Evolutionary conservation across 2,888 invertebrate species (phyloP).

Genomic region (Apamea anceps): DNA sequence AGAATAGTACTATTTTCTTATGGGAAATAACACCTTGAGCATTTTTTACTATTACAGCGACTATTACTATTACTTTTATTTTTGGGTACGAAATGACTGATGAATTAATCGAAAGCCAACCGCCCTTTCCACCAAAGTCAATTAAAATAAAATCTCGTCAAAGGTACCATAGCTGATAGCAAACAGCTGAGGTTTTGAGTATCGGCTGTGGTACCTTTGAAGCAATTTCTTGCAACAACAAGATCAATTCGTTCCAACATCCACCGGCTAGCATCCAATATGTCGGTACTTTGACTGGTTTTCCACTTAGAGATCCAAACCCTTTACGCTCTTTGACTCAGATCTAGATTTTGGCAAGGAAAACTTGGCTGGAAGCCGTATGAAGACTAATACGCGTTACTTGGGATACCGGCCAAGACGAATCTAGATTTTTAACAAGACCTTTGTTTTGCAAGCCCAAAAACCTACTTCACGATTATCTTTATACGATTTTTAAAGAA

Average conservation of each 20-base stretch:
- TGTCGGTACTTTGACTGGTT: constrained; percentile 11
- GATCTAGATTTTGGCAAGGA: constrained; percentile 52
- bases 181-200: neutral
- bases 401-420: constrained; percentile 29
- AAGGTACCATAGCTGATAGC: neutral
- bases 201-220: neutral
- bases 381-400: constrained; percentile 20
- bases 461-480: neutral
- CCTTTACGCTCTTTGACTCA: constrained; percentile 40
- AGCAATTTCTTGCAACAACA: constrained; percentile 11
- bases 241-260: constrained; percentile 20
- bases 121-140: neutral
- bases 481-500: neutral
- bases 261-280: constrained; percentile 22
- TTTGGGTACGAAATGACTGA: no score
- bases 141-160: neutral
- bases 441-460: neutral
- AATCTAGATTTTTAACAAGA: neutral
- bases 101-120: neutral
- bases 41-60: no score
- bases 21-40: no score
- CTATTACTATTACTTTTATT: no score
- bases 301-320: constrained; percentile 24
- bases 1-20: no score
- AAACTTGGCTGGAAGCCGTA: constrained; percentile 46